These are phyloP conservation scores for Leptosomus discolor DNA, from an alignment of 2,113 vertebrate genomes.

Conservation along the genomic window DNA sequence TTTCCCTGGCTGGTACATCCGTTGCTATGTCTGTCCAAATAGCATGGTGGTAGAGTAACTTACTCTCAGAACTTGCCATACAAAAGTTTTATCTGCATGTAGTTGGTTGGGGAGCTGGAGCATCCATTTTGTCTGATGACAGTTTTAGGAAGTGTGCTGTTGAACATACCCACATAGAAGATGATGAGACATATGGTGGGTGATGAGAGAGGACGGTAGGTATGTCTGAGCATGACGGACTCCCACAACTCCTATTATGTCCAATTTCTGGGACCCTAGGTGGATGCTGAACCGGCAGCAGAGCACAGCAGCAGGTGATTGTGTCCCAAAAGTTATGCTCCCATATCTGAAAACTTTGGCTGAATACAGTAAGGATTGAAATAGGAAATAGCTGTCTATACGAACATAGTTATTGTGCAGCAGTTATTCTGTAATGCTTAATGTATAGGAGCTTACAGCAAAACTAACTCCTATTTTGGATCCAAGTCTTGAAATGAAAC, in stretches of 20 bases:
- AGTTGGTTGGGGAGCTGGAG: background rate
- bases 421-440: background rate
- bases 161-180: background rate
- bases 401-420: accelerated
- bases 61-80: background rate
- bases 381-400: background rate
- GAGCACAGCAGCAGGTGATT: accelerated
- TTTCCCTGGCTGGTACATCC: background rate
- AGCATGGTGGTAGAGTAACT: background rate
- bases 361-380: background rate
- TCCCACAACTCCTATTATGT: background rate
- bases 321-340: background rate
- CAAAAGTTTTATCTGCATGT: accelerated
- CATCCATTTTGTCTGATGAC: background rate
- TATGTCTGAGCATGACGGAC: accelerated
- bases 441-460: background rate
- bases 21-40: background rate
- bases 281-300: accelerated
- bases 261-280: accelerated
- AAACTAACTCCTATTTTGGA: background rate
- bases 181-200: background rate
- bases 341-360: background rate
- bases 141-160: background rate
- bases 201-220: no score
- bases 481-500: background rate